A percentile compares a stretch with the other conserved stretches of the same genome.
Conservation (phyloP, 2,888 invertebrate genomes). For the Synanthedon formicaeformis region DNA sequence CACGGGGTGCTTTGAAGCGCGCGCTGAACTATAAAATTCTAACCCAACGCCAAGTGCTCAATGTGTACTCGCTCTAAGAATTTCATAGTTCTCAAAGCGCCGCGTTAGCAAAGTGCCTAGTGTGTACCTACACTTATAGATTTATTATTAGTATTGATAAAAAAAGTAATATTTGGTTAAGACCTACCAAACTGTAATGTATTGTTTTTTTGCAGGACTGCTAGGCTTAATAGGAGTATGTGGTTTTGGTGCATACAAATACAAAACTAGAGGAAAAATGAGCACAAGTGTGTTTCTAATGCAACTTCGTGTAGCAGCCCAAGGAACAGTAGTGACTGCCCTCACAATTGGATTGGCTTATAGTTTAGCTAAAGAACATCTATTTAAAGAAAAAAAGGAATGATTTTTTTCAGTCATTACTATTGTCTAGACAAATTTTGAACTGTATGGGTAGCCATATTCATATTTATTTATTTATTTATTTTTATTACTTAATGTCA, state of each 20-base stretch:
- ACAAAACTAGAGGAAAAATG: conserved; percentile 79
- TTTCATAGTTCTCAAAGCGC: too few relatives aligned
- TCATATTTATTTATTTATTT: too few relatives aligned
- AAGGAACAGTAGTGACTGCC: conserved; percentile 83
- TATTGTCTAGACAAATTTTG: neutral
- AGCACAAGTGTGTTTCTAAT: conserved; percentile 86
- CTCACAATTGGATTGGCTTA: conserved; percentile 80
- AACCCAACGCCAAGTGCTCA: too few relatives aligned
- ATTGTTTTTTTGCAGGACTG: conserved; percentile 69
- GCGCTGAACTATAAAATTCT: too few relatives aligned
- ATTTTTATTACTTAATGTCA: too few relatives aligned
- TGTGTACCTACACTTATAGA: too few relatives aligned
- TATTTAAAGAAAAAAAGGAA: conserved; percentile 42
- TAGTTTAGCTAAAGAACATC: conserved; percentile 71
- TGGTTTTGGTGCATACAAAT: conserved; percentile 80
- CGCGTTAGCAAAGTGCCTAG: too few relatives aligned
- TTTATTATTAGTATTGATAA: too few relatives aligned
- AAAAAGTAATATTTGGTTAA: too few relatives aligned
- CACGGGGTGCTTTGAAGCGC: too few relatives aligned
- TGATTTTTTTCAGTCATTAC: conserved; percentile 1
- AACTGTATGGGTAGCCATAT: neutral
- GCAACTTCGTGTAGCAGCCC: conserved; percentile 88
- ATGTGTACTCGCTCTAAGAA: too few relatives aligned
- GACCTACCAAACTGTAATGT: too few relatives aligned
- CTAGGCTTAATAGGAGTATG: conserved; percentile 75